Percentiles rank a stretch among this genome's conserved stretches.
Conservation (phyloP, 92 coral and sea anemone genomes). For the Blastomussa wellsi region DNA sequence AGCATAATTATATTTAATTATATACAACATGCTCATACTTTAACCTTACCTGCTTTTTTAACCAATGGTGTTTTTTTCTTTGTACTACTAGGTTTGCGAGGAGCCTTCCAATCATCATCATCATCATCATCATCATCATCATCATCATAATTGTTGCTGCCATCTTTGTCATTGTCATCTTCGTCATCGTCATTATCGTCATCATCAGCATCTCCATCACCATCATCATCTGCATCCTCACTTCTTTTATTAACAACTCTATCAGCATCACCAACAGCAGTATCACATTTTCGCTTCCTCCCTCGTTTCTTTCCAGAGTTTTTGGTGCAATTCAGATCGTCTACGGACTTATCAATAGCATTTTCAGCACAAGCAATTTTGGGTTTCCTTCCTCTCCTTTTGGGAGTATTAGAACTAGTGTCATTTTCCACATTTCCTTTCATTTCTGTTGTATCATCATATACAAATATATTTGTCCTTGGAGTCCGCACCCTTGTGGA, state of each 20-base stretch:
- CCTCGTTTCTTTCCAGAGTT: slow-evolving; percentile 14
- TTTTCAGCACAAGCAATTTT: slow-evolving; percentile 1
- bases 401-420: slow-evolving; percentile 7
- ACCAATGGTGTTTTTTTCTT: neutral
- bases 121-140: neutral
- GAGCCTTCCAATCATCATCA: neutral
- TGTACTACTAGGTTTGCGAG: neutral
- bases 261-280: neutral
- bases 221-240: neutral
- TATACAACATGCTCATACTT: too few relatives aligned
- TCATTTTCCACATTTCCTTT: neutral
- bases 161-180: neutral
- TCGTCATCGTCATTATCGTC: neutral
- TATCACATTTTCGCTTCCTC: neutral
- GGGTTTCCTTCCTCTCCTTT: slow-evolving; percentile 32
- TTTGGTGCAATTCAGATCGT: neutral
- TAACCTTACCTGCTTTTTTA: neutral
- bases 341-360: neutral
- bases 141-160: neutral
- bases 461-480: neutral
- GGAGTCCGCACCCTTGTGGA: slow-evolving; percentile 14
- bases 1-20: too few relatives aligned
- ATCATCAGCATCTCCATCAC: neutral
- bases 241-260: neutral
- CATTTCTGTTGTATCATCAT: slow-evolving; percentile 2